Evolutionary conservation across 1,140 invertebrate genomes (phyloP).

Genomic region (Chymomyza costata): DNA sequence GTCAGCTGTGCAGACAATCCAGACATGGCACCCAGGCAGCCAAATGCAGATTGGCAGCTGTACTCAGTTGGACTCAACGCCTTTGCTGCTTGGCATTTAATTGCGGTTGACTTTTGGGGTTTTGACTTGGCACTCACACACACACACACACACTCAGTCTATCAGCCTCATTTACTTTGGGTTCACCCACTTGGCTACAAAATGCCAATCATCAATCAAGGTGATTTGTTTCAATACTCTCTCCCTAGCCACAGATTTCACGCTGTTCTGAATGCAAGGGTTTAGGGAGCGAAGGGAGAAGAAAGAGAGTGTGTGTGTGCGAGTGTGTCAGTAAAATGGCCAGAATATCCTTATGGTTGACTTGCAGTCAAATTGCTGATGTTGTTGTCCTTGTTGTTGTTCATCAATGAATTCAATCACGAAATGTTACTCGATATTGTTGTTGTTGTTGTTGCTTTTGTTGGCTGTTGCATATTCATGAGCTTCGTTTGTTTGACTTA

Average conservation of each 20-base stretch:
- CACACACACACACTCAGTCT: conserved; percentile 5
- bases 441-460: conserved; percentile 22
- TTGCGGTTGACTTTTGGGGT: conserved; percentile 70
- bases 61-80: conserved; percentile 25
- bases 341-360: conserved; percentile 17
- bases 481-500: conserved; percentile 59
- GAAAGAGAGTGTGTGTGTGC: background rate
- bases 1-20: too few species aligned
- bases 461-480: conserved; percentile 63
- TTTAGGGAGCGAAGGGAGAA: background rate
- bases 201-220: conserved; percentile 73
- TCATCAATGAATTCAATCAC: conserved; percentile 72
- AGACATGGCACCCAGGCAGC: conserved; percentile 25
- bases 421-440: conserved; percentile 53
- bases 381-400: conserved; percentile 35
- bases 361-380: conserved; percentile 36
- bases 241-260: conserved; percentile 63
- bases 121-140: conserved; percentile 29
- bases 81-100: conserved; percentile 62
- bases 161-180: background rate
- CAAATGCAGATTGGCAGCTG: conserved; percentile 37
- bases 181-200: conserved; percentile 43
- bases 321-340: conserved; percentile 8
- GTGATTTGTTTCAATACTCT: conserved; percentile 70
- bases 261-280: conserved; percentile 62